Evolutionary conservation across 2,888 invertebrate genomes (phyloP), one percentile per base, ranked within the genome.

Genomic region (Melinopterus prodromus): DNA sequence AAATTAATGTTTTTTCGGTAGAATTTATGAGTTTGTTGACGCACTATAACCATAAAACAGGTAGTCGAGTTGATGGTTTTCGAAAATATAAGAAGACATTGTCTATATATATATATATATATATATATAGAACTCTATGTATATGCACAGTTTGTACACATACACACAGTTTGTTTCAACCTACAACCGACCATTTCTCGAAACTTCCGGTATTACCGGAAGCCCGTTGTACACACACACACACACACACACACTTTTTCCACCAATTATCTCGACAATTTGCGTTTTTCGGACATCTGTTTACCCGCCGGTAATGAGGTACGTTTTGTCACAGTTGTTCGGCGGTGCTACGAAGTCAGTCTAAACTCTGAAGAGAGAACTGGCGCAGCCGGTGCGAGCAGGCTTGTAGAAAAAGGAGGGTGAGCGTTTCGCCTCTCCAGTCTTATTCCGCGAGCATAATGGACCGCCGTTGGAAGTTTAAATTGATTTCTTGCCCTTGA

Each of bases 401-500:
- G 3, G 3, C 26, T 26, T 53, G 3, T 2, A 9, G 53, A 53
- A 70, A 78, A 78, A 78, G 71, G 78, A 72, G 79, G 79, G 76
- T 79, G 72, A 53, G 53, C 53, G 12, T 53, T 53, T 53, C 53
- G 7, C 53, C 53, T 53, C 26, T 79, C 77, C 76, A 80, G 80
- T 80, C 80, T 79, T 84, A 84, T 85, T 84, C 82, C 80, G 7
- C 80, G 83, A 85, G 82, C 82, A 87, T 86, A 87, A 87, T 87
- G 80, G 86, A 81, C 81, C 83, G 84, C 53, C 12, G 53, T 12
- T 53, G 84, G 85, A 87, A 87, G 85, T 87, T 86, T 86, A 87
- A 87, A 87, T 87, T 87, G 87, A 87, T 87, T 87, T 87, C 86
- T 85, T 85, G 84, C 84, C 85, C 85, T 86, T 85, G 85, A 85